These are phyloP conservation scores for Stenoptilia bipunctidactyla DNA, from an alignment of 2,888 invertebrate species.

Conservation along the genomic window DNA sequence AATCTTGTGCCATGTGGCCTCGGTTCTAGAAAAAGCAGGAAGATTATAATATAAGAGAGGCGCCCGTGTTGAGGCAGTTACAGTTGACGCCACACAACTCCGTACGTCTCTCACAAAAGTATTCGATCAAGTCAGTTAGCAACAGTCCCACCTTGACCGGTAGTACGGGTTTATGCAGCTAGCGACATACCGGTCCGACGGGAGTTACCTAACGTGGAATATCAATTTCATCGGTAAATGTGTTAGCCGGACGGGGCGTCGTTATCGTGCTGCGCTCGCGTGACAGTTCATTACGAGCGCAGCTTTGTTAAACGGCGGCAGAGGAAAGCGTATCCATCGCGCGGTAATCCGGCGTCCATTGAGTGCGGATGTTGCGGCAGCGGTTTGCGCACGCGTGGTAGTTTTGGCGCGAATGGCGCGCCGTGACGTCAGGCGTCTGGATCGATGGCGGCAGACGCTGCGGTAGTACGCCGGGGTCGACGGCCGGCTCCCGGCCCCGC, in stretches of 20 bases:
- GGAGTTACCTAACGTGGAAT: slow-evolving; percentile 14
- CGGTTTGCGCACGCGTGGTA: slow-evolving; percentile 60
- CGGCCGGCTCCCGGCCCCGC: slow-evolving; percentile 46
- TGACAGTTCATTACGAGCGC: slow-evolving; percentile 29
- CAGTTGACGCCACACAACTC: slow-evolving; percentile 63
- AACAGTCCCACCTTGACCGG: slow-evolving; percentile 18
- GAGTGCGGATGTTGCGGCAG: slow-evolving; percentile 64
- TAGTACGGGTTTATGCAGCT: slow-evolving; percentile 16
- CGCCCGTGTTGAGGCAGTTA: slow-evolving; percentile 68
- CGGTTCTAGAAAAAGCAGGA: slow-evolving; percentile 66
- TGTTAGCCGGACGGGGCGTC: slow-evolving; percentile 6
- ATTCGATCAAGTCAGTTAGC: slow-evolving; percentile 8
- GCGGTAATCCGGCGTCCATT: slow-evolving; percentile 57
- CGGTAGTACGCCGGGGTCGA: slow-evolving; percentile 69
- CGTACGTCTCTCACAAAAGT: slow-evolving; percentile 64
- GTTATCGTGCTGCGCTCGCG: slow-evolving; percentile 22
- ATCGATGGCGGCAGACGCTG: slow-evolving; percentile 72
- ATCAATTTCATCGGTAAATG: slow-evolving; percentile 27
- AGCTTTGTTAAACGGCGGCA: slow-evolving; percentile 28
- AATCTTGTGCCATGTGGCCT: slow-evolving; percentile 53
- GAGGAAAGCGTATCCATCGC: slow-evolving; percentile 58
- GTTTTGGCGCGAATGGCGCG: slow-evolving; percentile 70
- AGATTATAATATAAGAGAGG: slow-evolving; percentile 48
- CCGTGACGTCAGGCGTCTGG: slow-evolving; percentile 69
- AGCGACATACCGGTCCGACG: slow-evolving; percentile 25